Percentiles rank a stretch among this genome's conserved stretches.
These are phyloP conservation scores for Hucho hucho DNA, from an alignment of 2,113 vertebrate species.

Conservation along the genomic window DNA sequence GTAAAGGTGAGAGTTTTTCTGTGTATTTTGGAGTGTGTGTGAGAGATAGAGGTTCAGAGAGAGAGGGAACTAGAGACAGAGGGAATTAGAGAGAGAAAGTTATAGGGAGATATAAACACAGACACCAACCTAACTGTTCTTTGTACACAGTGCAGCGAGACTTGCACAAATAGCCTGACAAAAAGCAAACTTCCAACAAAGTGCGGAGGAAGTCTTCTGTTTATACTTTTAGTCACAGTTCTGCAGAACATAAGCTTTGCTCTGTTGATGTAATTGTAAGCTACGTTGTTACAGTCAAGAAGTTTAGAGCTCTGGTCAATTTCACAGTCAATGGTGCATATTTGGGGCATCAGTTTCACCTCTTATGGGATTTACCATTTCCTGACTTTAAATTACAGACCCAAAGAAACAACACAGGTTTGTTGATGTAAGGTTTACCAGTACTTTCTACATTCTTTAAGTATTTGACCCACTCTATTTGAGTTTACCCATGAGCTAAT, in stretches of 20 bases:
- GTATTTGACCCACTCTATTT: conserved; percentile 5
- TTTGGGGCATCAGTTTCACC: conserved; percentile 3
- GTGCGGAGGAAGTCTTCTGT: neutral
- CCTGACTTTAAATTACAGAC: neutral
- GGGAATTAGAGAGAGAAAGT: too few relatives aligned
- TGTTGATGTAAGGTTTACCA: too few relatives aligned
- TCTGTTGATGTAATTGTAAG: neutral
- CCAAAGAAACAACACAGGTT: neutral
- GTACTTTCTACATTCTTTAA: too few relatives aligned
- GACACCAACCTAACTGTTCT: too few relatives aligned
- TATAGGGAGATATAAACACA: too few relatives aligned
- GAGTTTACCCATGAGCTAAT: neutral
- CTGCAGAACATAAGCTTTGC: neutral
- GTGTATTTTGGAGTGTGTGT: neutral
- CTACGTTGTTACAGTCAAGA: neutral
- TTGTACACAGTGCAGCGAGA: too few relatives aligned
- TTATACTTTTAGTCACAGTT: conserved; percentile 2
- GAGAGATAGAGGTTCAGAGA: neutral
- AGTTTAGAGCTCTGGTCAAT: neutral
- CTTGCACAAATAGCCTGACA: neutral
- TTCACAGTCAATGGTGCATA: conserved; percentile 10
- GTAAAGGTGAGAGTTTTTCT: neutral
- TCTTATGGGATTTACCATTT: neutral
- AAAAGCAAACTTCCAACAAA: neutral
- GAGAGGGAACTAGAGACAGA: too few relatives aligned